A percentile compares a stretch with the other conserved stretches of the same genome.
Conservation (phyloP, 2,797 vertebrate genomes). For the Fringilla coelebs region DNA sequence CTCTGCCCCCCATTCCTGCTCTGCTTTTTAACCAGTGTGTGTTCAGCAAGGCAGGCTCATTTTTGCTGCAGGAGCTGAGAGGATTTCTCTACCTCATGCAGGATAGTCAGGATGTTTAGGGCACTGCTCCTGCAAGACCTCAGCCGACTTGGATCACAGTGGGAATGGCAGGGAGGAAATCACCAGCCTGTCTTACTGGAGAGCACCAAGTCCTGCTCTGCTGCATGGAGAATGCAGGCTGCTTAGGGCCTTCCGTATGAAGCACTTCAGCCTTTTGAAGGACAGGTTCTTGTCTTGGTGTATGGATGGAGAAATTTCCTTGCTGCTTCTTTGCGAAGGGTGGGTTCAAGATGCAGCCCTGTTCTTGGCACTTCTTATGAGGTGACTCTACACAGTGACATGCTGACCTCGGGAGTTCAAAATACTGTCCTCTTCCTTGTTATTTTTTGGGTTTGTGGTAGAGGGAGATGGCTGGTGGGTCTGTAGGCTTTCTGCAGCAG, state of each 20-base stretch:
- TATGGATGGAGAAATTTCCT: not conserved
- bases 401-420: not conserved
- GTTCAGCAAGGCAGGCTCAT: not conserved
- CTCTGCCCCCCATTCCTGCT: not conserved
- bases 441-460: not conserved
- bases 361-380: not conserved
- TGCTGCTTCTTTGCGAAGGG: not conserved
- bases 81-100: accelerated
- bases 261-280: not conserved
- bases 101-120: not conserved
- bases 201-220: not conserved
- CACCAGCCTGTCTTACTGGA: not conserved
- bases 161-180: not conserved
- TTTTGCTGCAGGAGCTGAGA: not conserved
- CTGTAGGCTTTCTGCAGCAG: not conserved
- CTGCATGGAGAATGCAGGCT: not conserved
- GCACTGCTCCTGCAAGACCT: not conserved
- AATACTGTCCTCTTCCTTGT: not conserved
- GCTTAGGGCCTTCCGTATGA: not conserved
- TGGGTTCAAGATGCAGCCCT: not conserved
- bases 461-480: not conserved
- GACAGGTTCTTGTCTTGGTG: not conserved
- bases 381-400: not conserved
- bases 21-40: not conserved
- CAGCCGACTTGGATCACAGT: not conserved